Evolutionary conservation across 2,113 vertebrate genomes (phyloP), one percentile per base, ranked within the genome.

Genomic region (Leptobrachium leishanense): DNA sequence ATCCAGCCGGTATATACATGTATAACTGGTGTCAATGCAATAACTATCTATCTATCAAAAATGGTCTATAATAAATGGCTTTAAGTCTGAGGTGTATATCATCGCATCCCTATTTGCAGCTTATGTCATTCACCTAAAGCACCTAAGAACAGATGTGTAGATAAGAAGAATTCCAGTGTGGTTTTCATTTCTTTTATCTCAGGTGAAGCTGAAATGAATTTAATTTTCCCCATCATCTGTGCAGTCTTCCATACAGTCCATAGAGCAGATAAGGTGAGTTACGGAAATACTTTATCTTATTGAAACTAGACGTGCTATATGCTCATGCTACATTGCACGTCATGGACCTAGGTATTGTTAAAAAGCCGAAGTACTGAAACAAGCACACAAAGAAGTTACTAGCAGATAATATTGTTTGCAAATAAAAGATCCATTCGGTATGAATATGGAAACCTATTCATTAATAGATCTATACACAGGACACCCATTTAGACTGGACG

Each of bases 191-290:
- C 76, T 77, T 70, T 71, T 63, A 63, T 77, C 67, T 70, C 42
- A 46, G 68, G 20, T 59, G 43, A 62, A 70, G 67, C 67, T 77
- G 66, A 44, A 77, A 57, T 77, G 65, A 59, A 59, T 76, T 59
- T 77, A 42, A 70, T 67, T 70, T 71, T 70, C 76, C 70, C 76
- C 68, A 66, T 77, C 76, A 70, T 70, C 76, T 77, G 76, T 77
- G 67, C 76, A 77, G 54, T 68, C 67, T 63, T 70, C 67, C 76
- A 77, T 77, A 66, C 15, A 15, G 75, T 62, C 75, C 62, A 15
- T 70, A 67, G 53, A 40, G 43, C 64, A 69, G 73, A 75, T 46
- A 43, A 76, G 76, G 70, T 70, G 76, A 70, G 67, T 77, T 77
- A 54, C 68, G 55, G 76, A 77, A 67, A 70, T 77, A 77, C 70